Conservation (phyloP, 2,113 vertebrate genomes). For the Caranx ignobilis region DNA sequence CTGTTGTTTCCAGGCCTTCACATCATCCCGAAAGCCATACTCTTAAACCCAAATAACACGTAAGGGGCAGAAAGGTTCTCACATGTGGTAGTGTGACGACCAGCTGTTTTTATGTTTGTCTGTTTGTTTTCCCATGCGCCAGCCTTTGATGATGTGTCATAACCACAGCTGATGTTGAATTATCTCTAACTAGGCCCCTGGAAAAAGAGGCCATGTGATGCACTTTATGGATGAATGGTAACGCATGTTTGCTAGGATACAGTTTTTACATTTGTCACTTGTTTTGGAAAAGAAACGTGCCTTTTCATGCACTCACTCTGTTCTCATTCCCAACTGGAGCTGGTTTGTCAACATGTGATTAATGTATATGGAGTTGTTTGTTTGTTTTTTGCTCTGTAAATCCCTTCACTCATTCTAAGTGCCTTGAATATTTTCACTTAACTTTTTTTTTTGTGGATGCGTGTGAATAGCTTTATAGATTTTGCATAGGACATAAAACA, state of each 20-base stretch:
- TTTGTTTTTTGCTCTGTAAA: conserved; percentile 9
- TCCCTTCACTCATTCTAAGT: conserved; percentile 53
- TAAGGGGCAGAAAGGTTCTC: neutral
- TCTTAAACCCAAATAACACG: conserved; percentile 21
- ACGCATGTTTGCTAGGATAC: conserved; percentile 26
- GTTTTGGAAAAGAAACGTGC: conserved; percentile 65
- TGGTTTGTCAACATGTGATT: conserved; percentile 7
- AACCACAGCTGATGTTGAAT: neutral
- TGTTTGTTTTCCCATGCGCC: conserved; percentile 12
- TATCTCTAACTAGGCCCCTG: conserved; percentile 25
- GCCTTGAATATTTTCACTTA: conserved; percentile 64
- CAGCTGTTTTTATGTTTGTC: conserved; percentile 5
- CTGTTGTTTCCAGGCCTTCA: conserved; percentile 11
- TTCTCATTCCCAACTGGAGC: conserved; percentile 20
- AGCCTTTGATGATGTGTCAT: neutral
- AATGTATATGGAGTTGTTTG: conserved; percentile 8
- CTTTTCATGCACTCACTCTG: conserved; percentile 47
- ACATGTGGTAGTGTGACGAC: neutral
- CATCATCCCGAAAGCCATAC: conserved; percentile 62
- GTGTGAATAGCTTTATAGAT: conserved; percentile 59
- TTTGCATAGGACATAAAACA: conserved; percentile 36
- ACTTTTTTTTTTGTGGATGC: conserved; percentile 21
- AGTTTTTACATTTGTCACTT: conserved; percentile 27
- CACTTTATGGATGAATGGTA: conserved; percentile 80
- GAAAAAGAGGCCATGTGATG: conserved; percentile 48